Evolutionary conservation across 2,888 invertebrate genomes (phyloP), one percentile per base, ranked within the genome.

Genomic region (Iphiclides podalirius): DNA sequence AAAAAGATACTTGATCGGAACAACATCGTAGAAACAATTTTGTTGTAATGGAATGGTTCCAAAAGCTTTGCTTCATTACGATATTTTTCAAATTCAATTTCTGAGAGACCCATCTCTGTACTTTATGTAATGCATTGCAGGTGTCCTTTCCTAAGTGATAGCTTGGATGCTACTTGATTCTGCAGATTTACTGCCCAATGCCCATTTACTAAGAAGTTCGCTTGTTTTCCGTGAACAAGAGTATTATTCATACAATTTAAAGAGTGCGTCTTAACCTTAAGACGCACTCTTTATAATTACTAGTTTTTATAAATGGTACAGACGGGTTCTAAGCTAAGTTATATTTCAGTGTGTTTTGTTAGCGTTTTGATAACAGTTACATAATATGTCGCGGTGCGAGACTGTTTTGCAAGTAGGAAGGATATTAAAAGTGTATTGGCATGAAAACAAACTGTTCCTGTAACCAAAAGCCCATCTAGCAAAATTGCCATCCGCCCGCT

Each of bases 401-500:
- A 37, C 13, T 16, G 31, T 7, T 37, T 33, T 23, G 23, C 28
- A 11, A 52, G 45, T 35, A 50, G 47, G 67, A 68, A 44, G 72
- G 69, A 66, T 76, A 80, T 82, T 79, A 83, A 82, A 82, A 79
- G 70, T 70, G 71, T 74, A 78, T 82, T 70, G 75, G 64, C 70
- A 70, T 76, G 79, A 84, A 81, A 81, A 77, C 72, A 72, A 66
- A 67, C 59, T 50, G 59, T 60, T 67, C 67, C 66, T 66, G 77
- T 83, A 83, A 84, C 85, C 78, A 81, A 85, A 85, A 82, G 77
- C 85, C 77, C 84, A 85, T 85, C 82, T 79, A 79, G 76, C 66
- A 73, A 84, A 82, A 87, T 86, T 84, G 84, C 83, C 84, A 86
- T 86, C 84, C 85, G 79, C 73, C 72, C 70, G 68, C 86, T 88